Conservation (phyloP, 1,140 invertebrate species). For the Metopolophium dirhodum region DNA sequence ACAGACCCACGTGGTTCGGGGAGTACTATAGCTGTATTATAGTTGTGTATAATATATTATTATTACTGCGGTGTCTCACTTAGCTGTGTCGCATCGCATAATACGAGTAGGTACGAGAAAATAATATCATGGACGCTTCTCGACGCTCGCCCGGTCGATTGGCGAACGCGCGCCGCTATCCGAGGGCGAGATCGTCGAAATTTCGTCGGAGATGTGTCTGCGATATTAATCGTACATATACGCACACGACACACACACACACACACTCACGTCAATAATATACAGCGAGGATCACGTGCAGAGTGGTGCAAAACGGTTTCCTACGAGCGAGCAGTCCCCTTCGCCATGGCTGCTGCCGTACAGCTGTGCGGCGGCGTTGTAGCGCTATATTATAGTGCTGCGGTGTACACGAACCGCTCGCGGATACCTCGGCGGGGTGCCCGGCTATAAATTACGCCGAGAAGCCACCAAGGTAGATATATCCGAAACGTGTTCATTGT, state of each 20-base stretch:
- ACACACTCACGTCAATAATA: not conserved
- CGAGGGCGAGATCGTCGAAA: not conserved
- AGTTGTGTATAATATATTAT: not conserved
- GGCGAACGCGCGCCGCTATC: not conserved
- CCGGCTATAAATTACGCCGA: slow-evolving; percentile 50
- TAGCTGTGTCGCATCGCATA: not conserved
- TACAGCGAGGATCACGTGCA: not conserved
- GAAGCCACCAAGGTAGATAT: slow-evolving; percentile 53
- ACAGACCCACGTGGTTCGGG: too few relatives aligned
- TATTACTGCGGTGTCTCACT: not conserved
- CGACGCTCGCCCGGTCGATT: not conserved
- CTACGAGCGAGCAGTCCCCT: not conserved
- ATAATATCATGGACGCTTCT: too few relatives aligned
- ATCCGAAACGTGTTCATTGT: slow-evolving; percentile 55
- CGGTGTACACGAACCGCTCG: not conserved
- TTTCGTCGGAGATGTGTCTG: not conserved
- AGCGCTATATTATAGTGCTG: not conserved
- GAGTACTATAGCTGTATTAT: too few relatives aligned
- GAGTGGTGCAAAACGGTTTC: not conserved
- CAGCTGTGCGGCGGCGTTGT: not conserved
- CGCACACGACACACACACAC: not conserved
- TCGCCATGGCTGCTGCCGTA: not conserved
- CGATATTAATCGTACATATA: not conserved
- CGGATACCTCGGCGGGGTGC: slow-evolving; percentile 45
- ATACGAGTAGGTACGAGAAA: not conserved